Conservation (phyloP, 2,888 invertebrate species). For the Cerceris rybyensis region DNA sequence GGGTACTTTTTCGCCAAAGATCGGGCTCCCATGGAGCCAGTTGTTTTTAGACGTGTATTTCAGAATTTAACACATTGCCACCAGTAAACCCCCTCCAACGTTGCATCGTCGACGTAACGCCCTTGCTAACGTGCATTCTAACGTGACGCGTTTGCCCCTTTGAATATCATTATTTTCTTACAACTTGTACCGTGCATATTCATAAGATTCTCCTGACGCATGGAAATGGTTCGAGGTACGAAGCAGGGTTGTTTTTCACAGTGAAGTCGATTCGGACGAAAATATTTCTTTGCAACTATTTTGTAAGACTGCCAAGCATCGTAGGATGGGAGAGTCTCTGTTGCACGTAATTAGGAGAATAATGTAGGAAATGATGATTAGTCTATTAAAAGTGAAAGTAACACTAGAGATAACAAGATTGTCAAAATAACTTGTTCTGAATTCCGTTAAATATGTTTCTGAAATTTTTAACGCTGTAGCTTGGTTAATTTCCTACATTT, state of each 20-base stretch:
- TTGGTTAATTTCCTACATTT: too few relatives aligned
- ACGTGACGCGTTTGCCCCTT: conserved; percentile 46
- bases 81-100: neutral
- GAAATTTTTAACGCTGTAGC: too few relatives aligned
- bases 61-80: conserved; percentile 16
- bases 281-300: conserved; percentile 13
- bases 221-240: conserved; percentile 13
- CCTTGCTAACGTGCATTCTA: conserved; percentile 35
- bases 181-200: conserved; percentile 44
- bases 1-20: conserved; percentile 2
- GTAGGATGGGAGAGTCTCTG: neutral
- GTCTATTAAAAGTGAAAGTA: neutral
- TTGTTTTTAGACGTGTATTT: conserved; percentile 9
- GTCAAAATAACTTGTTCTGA: too few relatives aligned
- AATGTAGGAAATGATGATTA: neutral
- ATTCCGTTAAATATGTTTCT: too few relatives aligned
- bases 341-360: neutral
- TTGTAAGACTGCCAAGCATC: neutral
- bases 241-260: conserved; percentile 17
- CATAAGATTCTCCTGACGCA: conserved; percentile 35
- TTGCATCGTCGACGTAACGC: conserved; percentile 1
- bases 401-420: too few relatives aligned
- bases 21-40: neutral
- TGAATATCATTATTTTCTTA: conserved; percentile 54
- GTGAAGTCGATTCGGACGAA: conserved; percentile 37